A percentile compares a stretch with the other conserved stretches of the same genome.
Evolutionary conservation across 1,140 invertebrate species (phyloP).

Genomic region (Cydia fagiglandana): DNA sequence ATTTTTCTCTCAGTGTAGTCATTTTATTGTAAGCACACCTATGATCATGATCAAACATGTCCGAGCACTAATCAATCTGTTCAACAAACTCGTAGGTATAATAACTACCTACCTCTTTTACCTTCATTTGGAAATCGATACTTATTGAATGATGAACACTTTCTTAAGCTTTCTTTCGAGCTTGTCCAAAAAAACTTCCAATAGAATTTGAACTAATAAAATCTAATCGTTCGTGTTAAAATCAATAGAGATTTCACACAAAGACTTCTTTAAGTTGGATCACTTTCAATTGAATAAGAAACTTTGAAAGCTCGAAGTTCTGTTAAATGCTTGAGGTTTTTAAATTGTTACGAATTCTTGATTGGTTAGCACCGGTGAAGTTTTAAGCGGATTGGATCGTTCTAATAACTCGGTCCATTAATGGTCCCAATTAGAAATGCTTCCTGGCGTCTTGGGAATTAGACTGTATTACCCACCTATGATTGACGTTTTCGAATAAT

Average conservation of each 20-base stretch:
- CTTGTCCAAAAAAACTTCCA: conserved; percentile 16
- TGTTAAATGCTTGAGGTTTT: conserved; percentile 29
- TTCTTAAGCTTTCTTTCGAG: background rate
- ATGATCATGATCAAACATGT: too few species aligned
- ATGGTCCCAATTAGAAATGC: conserved; percentile 17
- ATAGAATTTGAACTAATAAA: conserved; percentile 20
- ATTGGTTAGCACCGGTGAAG: conserved; percentile 18
- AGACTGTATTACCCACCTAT: background rate
- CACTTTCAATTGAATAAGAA: conserved; percentile 30
- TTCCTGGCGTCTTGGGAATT: conserved; percentile 1
- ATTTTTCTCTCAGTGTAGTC: too few species aligned
- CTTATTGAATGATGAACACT: background rate
- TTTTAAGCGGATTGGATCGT: conserved; percentile 28
- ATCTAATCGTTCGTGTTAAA: conserved; percentile 31
- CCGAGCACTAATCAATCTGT: too few species aligned
- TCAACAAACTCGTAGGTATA: too few species aligned
- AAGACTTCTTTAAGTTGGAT: conserved; percentile 28
- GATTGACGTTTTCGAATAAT: background rate
- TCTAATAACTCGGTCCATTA: conserved; percentile 29
- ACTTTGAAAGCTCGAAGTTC: conserved; percentile 25
- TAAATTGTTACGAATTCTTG: conserved; percentile 28
- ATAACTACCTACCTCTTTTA: background rate
- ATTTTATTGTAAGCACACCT: too few species aligned
- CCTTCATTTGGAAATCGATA: background rate
- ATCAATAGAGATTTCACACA: conserved; percentile 31